phyloP scores from a whole-genome alignment of 2,113 vertebrate genomes.

The Sialia sialis region DNA sequence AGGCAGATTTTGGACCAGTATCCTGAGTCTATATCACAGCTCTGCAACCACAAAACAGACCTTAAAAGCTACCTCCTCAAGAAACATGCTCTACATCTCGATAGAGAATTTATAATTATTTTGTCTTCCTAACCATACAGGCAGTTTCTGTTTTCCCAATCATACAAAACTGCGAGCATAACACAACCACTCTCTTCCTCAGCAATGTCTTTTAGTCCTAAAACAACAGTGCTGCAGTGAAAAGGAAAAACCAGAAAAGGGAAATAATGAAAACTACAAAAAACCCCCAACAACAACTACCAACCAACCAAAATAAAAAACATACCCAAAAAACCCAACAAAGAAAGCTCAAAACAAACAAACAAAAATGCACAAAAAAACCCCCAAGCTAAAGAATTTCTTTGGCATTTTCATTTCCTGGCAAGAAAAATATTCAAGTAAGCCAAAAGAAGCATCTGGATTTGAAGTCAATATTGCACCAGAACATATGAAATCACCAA shows the following conservation, averaged over 20 bases:
- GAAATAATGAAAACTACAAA: not conserved
- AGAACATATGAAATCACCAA: slow-evolving; percentile 65
- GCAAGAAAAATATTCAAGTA: slow-evolving; percentile 35
- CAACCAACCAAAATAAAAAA: not conserved
- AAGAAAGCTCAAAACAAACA: not conserved
- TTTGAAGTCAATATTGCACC: slow-evolving; percentile 55
- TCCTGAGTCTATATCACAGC: not conserved
- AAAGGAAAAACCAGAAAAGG: not conserved
- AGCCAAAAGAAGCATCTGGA: slow-evolving; percentile 53
- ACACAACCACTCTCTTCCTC: not conserved
- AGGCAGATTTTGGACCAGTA: not conserved
- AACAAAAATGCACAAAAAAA: not conserved
- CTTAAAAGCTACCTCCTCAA: not conserved
- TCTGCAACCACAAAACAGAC: not conserved
- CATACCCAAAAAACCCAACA: not conserved
- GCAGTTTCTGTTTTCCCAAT: not conserved
- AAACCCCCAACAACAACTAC: not conserved
- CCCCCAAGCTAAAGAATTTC: not conserved
- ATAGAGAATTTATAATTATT: not conserved
- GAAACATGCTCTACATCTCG: not conserved
- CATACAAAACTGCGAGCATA: not conserved
- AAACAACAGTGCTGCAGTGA: not conserved
- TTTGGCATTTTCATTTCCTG: slow-evolving; percentile 42
- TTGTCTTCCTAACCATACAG: not conserved
- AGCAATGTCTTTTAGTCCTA: not conserved